Conservation (phyloP, 1,140 invertebrate genomes). For the Atopsyche davidsoni region DNA sequence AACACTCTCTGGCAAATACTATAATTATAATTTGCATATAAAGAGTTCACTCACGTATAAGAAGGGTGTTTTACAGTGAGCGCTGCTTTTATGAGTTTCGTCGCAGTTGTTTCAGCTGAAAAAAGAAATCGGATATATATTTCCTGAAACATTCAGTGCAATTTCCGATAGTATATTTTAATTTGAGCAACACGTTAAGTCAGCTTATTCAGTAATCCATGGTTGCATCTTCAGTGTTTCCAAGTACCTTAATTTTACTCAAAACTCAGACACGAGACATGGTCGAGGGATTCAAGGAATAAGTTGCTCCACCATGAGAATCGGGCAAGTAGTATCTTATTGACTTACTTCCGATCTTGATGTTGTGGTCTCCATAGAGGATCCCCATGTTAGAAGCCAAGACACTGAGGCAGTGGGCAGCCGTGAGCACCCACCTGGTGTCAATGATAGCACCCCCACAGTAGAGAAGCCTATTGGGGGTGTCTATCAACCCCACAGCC, state of each 20-base stretch:
- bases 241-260: too few species aligned
- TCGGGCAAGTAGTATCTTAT: constrained; percentile 2
- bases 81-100: background rate
- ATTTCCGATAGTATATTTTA: too few species aligned
- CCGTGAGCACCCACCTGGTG: constrained; percentile 56
- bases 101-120: constrained; percentile 9
- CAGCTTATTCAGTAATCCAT: too few species aligned
- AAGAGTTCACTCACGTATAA: background rate
- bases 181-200: too few species aligned
- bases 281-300: background rate
- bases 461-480: constrained; percentile 35
- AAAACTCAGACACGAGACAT: background rate
- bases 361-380: constrained; percentile 53
- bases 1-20: too few species aligned
- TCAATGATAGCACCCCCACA: constrained; percentile 64
- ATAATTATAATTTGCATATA: constrained; percentile 4
- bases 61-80: constrained; percentile 8
- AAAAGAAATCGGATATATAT: too few species aligned
- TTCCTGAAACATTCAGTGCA: too few species aligned
- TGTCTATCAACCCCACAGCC: constrained; percentile 55
- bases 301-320: background rate
- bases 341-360: constrained; percentile 30
- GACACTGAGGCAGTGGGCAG: constrained; percentile 58
- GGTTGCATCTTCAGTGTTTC: too few species aligned
- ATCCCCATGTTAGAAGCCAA: constrained; percentile 34